phyloP scores from a whole-genome alignment of 2,888 invertebrate species.

The Cotesia congregata region DNA sequence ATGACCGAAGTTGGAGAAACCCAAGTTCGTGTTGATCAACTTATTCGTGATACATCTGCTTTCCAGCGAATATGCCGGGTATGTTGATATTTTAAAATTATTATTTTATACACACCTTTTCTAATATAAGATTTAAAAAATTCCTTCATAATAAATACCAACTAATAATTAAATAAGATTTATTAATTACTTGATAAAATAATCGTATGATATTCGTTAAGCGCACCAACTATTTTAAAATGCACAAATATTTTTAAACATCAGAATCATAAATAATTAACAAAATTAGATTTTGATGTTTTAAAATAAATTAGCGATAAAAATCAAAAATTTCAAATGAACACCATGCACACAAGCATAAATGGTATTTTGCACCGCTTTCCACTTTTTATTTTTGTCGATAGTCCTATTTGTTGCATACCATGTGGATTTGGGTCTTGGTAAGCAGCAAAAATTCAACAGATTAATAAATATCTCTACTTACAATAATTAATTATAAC shows the following conservation, averaged over 20 bases:
- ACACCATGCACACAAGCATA: constrained; percentile 63
- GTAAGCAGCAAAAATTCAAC: constrained; percentile 63
- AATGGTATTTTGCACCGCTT: constrained; percentile 69
- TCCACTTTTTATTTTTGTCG: constrained; percentile 67
- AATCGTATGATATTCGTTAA: too few species aligned
- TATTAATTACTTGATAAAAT: too few species aligned
- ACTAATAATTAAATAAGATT: too few species aligned
- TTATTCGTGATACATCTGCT: constrained; percentile 82
- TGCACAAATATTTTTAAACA: neutral
- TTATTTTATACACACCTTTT: neutral
- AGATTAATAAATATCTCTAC: constrained; percentile 39
- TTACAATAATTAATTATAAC: constrained; percentile 25
- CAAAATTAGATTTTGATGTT: neutral
- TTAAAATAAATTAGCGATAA: constrained; percentile 26
- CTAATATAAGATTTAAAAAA: constrained; percentile 7
- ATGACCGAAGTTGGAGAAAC: constrained; percentile 93
- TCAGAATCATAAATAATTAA: constrained; percentile 10
- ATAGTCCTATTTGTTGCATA: constrained; percentile 71
- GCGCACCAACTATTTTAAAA: too few species aligned
- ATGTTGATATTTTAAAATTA: constrained; percentile 42
- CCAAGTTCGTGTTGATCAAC: constrained; percentile 82
- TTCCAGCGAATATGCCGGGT: constrained; percentile 83
- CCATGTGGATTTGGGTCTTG: constrained; percentile 71
- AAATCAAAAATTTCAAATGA: constrained; percentile 45
- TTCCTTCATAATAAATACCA: neutral